phyloP scores from a whole-genome alignment of 2,888 invertebrate species.

The Latrodectus elegans region DNA sequence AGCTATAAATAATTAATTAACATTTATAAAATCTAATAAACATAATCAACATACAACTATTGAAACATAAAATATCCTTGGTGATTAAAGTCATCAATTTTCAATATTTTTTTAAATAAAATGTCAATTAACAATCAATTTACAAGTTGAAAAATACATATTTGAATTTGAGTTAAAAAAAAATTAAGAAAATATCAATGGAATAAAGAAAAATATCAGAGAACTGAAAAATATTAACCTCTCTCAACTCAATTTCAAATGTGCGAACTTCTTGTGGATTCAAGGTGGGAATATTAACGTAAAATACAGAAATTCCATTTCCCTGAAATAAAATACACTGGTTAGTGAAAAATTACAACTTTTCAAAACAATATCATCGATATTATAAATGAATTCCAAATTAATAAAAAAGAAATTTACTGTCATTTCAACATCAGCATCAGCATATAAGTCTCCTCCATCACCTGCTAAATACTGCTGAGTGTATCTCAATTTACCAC shows the following conservation, averaged over 20 bases:
- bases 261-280: conserved; percentile 75
- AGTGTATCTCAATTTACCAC: conserved; percentile 85
- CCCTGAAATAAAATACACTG: conserved; percentile 76
- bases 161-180: background rate
- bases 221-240: conserved; percentile 76
- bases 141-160: background rate
- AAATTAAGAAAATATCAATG: conserved; percentile 8
- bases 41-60: too few species aligned
- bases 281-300: conserved; percentile 81
- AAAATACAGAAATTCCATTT: conserved; percentile 83
- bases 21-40: too few species aligned
- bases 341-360: conserved; percentile 3
- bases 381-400: too few species aligned
- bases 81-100: too few species aligned
- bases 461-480: conserved; percentile 81
- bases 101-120: background rate
- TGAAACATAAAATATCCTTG: too few species aligned
- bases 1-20: too few species aligned
- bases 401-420: conserved; percentile 72
- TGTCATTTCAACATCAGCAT: conserved; percentile 87
- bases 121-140: background rate
- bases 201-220: background rate
- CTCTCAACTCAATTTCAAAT: conserved; percentile 74
- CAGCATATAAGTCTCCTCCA: conserved; percentile 78
- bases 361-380: background rate